phyloP scores from a whole-genome alignment of 2,113 vertebrate genomes.

The Chascanopsetta lugubris region DNA sequence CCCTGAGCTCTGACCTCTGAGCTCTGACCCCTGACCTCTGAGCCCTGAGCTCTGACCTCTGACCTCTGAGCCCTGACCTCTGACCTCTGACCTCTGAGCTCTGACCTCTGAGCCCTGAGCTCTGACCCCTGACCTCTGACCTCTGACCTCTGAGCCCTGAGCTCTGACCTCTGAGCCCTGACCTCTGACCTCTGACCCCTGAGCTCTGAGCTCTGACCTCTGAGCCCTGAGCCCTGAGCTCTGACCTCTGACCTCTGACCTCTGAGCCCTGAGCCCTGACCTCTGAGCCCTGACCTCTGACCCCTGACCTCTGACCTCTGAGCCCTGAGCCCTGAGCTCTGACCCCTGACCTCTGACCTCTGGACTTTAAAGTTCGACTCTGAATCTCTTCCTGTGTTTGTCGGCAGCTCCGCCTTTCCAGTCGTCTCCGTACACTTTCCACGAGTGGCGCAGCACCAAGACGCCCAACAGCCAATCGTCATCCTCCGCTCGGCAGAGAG shows the following conservation, averaged over 20 bases:
- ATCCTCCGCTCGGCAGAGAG: conserved; percentile 81
- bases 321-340: no score
- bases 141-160: not conserved
- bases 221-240: not conserved
- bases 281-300: not conserved
- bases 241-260: not conserved
- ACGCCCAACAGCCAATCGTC: conserved; percentile 86
- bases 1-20: not conserved
- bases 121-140: not conserved
- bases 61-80: not conserved
- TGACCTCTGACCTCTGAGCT: not conserved
- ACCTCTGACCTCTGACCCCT: not conserved
- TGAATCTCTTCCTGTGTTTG: not conserved
- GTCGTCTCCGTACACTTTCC: conserved; percentile 91
- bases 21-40: not conserved
- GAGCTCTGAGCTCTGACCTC: no score
- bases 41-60: not conserved
- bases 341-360: no score
- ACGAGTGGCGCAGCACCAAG: conserved; percentile 93
- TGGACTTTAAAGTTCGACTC: not conserved
- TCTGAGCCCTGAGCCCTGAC: not conserved
- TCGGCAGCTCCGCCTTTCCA: conserved; percentile 85
- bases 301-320: no score
- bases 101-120: no score
- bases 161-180: no score